Evolutionary conservation across 2,113 vertebrate species (phyloP).

Genomic region (Elephantulus edwardii): DNA sequence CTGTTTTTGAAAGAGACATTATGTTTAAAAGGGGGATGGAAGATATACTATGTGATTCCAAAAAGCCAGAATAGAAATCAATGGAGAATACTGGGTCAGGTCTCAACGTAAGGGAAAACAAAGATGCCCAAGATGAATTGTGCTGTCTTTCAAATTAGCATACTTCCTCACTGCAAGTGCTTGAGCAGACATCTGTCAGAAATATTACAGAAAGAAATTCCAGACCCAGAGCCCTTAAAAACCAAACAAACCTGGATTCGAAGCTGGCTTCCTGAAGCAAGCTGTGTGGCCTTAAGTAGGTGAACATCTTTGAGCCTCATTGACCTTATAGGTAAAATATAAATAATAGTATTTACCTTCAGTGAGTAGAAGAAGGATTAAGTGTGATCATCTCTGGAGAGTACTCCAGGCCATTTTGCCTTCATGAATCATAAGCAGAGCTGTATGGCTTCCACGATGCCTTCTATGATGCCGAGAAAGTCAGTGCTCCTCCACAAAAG

Average conservation of each 20-base stretch:
- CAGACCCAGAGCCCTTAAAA: not conserved
- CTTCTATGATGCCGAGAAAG: not conserved
- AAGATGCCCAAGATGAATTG: not conserved
- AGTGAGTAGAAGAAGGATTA: not conserved
- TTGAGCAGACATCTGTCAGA: not conserved
- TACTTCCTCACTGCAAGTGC: not conserved
- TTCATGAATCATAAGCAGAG: not conserved
- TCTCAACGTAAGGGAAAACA: not conserved
- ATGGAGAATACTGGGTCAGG: not conserved
- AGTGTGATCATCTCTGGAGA: not conserved
- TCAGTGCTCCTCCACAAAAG: not conserved
- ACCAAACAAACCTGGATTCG: not conserved
- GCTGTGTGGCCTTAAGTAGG: not conserved
- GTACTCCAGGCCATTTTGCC: not conserved
- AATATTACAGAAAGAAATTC: not conserved
- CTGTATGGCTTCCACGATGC: not conserved
- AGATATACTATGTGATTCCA: no score
- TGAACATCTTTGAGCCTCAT: not conserved
- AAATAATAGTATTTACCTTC: not conserved
- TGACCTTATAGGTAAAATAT: not conserved
- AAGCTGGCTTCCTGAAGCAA: not conserved
- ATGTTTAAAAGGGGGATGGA: not conserved
- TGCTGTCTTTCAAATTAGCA: fast-evolving
- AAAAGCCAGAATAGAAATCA: not conserved
- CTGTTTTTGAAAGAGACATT: not conserved